Evolutionary conservation across 2,888 invertebrate species (phyloP), one percentile per base, ranked within the genome.

Genomic region (Rhimphoctona megacephalus): DNA sequence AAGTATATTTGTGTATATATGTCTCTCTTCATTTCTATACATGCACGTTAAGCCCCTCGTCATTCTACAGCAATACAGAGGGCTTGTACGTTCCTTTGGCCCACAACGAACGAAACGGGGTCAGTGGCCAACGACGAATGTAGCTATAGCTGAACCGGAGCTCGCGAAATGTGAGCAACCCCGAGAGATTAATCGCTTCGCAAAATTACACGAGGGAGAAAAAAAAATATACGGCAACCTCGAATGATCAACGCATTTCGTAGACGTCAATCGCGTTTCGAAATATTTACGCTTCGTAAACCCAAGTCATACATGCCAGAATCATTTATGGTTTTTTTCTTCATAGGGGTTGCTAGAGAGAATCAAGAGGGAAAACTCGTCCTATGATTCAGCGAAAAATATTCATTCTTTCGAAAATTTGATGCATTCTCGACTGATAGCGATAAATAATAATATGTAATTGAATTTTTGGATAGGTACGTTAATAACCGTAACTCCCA

Each of bases 121-220:
- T 77, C 77, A 66, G 66, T 66, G 66, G 64, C 77, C 77, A 66
- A 66, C 77, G 49, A 66, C 66, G 77, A 77, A 49, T 46, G 46
- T 46, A 77, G 22, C 46, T n/a, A 49, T 22, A 52, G 25, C 7
- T 14, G 43, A 33, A 22, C 46, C 30, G 30, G 33, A 70, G 70
- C 33, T 30, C 33, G 49, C 33, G 66, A 17, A 57, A 73, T 73
- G 39, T 57, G 22, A 64, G 77, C 49, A 30, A 25, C 61, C 30
- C 14, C 30, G 67, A 78, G 39, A 73, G 85, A 81, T 85, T 85
- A 78, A 85, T 85, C 73, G 81, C 61, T 30, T 25, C 2, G 17
- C 72, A 54, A 66, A 77, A 77, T 70, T 67, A 61, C 57, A 76
- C 25, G 36, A 43, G 43, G 19, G 64, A 11, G 43, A 22, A 30